A percentile compares a stretch with the other conserved stretches of the same genome.
phyloP scores from a whole-genome alignment of 2,888 invertebrate genomes.

The Acrocera orbiculus region DNA sequence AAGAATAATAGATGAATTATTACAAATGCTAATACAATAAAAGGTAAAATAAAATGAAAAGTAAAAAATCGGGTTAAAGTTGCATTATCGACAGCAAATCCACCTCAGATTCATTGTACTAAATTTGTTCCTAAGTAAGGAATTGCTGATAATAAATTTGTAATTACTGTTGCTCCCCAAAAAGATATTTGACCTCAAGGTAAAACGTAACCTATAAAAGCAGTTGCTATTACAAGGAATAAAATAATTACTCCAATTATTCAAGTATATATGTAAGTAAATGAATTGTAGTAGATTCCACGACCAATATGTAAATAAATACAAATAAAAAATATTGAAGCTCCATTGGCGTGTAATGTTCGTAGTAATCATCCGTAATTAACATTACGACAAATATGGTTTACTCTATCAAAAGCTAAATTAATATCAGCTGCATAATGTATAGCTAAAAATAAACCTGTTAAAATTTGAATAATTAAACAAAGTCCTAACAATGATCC shows the following conservation, averaged over 20 bases:
- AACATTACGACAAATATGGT: slow-evolving; percentile 52
- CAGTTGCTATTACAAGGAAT: slow-evolving; percentile 49
- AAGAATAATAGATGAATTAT: slow-evolving; percentile 47
- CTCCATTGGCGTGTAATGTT: slow-evolving; percentile 50
- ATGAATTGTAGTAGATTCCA: slow-evolving; percentile 40
- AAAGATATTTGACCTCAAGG: slow-evolving; percentile 70
- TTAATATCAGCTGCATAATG: slow-evolving; percentile 46
- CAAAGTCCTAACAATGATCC: slow-evolving; percentile 46
- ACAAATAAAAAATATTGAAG: slow-evolving; percentile 54
- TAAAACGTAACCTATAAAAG: slow-evolving; percentile 55
- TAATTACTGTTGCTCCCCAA: slow-evolving; percentile 67
- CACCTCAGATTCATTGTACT: slow-evolving; percentile 59
- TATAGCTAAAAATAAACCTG: slow-evolving; percentile 51
- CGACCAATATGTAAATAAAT: slow-evolving; percentile 51
- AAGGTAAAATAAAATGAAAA: slow-evolving; percentile 54
- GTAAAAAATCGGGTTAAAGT: slow-evolving; percentile 58
- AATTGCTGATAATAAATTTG: slow-evolving; percentile 52
- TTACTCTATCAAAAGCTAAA: slow-evolving; percentile 45
- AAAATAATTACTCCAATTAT: slow-evolving; percentile 44
- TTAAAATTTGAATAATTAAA: slow-evolving; percentile 45
- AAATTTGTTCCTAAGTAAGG: slow-evolving; percentile 45
- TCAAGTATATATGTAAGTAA: slow-evolving; percentile 41
- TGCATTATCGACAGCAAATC: slow-evolving; percentile 54
- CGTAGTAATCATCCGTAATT: slow-evolving; percentile 51
- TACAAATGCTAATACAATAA: slow-evolving; percentile 42